These are phyloP conservation scores for Cephus cinctus DNA, from an alignment of 1,140 invertebrate genomes.

Conservation along the genomic window DNA sequence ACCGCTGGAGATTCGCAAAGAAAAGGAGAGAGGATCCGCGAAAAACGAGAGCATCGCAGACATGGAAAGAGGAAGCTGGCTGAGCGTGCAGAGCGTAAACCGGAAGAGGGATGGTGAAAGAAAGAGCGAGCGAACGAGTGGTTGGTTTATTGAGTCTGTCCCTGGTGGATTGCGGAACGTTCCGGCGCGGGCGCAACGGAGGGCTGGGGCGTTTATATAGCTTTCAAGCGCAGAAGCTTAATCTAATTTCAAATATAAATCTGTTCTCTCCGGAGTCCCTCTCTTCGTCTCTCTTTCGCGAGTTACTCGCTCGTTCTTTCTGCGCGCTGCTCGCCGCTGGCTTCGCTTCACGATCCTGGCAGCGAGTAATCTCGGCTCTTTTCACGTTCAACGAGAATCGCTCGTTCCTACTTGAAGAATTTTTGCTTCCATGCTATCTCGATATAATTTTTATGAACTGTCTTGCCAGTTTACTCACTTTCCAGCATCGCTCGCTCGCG, in stretches of 20 bases:
- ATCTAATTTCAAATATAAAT: constrained; percentile 58
- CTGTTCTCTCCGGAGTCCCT: constrained; percentile 34
- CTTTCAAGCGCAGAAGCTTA: constrained; percentile 57
- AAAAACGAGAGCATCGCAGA: not conserved
- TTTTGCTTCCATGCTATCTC: too few relatives aligned
- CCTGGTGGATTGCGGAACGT: constrained; percentile 39
- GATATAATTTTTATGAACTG: too few relatives aligned
- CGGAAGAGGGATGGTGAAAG: constrained; percentile 30
- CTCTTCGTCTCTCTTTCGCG: constrained; percentile 25
- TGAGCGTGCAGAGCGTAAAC: too few relatives aligned
- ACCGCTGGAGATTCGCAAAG: not conserved
- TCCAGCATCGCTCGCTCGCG: too few relatives aligned
- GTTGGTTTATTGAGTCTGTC: constrained; percentile 54
- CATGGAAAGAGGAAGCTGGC: too few relatives aligned
- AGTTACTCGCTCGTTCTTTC: constrained; percentile 25
- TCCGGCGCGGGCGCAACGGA: constrained; percentile 25
- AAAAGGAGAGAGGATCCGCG: not conserved
- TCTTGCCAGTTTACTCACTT: too few relatives aligned
- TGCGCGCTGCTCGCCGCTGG: too few relatives aligned
- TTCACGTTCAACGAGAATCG: too few relatives aligned
- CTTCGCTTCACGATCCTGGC: constrained; percentile 8
- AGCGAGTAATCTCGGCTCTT: too few relatives aligned
- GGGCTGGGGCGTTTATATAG: constrained; percentile 53
- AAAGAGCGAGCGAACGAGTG: constrained; percentile 39
- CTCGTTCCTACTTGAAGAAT: too few relatives aligned